phyloP scores from a whole-genome alignment of 2,797 vertebrate species.

The Sebastes hubbsi region DNA sequence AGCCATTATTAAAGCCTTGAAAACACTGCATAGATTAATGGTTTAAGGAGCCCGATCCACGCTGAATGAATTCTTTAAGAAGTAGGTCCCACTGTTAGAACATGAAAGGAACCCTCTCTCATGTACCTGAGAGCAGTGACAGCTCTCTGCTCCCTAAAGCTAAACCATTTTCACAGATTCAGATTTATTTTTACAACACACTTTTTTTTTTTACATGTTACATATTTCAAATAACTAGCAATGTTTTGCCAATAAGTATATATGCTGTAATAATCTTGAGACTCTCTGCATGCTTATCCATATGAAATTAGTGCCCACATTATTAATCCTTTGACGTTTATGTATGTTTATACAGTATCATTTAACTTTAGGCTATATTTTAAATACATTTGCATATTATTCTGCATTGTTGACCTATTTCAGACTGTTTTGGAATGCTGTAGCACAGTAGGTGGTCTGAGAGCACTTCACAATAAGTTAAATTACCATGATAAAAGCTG shows the following conservation, averaged over 20 bases:
- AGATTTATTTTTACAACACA: background rate
- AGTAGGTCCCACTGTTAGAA: constrained; percentile 52
- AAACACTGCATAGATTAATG: constrained; percentile 71
- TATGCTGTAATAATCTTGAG: background rate
- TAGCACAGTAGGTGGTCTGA: constrained; percentile 57
- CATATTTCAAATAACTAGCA: background rate
- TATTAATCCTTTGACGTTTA: background rate
- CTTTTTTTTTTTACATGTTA: background rate
- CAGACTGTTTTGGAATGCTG: constrained; percentile 29
- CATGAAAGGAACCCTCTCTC: constrained; percentile 57
- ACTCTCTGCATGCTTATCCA: background rate
- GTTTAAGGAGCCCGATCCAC: constrained; percentile 72
- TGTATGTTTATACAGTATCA: background rate
- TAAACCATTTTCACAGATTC: constrained; percentile 14
- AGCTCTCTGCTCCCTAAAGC: background rate
- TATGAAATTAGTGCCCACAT: background rate
- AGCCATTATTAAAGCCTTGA: constrained; percentile 64
- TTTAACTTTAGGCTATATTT: background rate
- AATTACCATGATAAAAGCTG: constrained; percentile 65
- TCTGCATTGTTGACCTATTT: constrained; percentile 44
- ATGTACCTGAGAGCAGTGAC: constrained; percentile 44
- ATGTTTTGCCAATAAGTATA: background rate
- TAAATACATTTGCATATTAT: background rate
- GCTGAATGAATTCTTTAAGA: constrained; percentile 63
- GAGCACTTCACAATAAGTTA: constrained; percentile 43